Evolutionary conservation across 2,113 vertebrate species (phyloP).

Genomic region (Datnioides undecimradiatus): DNA sequence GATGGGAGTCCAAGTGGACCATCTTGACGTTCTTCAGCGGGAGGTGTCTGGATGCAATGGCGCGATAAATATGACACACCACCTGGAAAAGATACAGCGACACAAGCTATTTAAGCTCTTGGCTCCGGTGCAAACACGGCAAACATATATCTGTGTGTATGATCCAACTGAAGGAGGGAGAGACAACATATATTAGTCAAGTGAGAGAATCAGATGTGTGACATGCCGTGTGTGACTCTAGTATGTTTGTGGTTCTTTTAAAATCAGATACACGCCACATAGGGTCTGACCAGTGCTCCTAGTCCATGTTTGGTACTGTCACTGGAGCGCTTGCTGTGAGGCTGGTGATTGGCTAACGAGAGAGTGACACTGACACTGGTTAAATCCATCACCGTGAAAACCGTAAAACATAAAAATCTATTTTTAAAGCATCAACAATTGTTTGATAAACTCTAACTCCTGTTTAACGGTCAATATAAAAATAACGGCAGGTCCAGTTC

Average conservation of each 20-base stretch:
- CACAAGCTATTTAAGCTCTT: background rate
- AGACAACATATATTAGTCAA: background rate
- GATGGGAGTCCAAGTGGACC: slow-evolving; percentile 96
- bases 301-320: background rate
- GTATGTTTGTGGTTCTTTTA: too few species aligned
- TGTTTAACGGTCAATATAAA: too few species aligned
- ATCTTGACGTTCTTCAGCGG: slow-evolving; percentile 89
- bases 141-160: too few species aligned
- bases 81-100: slow-evolving; percentile 81
- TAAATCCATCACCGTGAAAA: too few species aligned
- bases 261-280: too few species aligned
- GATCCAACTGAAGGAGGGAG: background rate
- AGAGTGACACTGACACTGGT: too few species aligned
- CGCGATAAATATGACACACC: slow-evolving; percentile 93
- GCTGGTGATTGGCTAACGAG: background rate
- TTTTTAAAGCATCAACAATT: too few species aligned
- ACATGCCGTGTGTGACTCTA: background rate
- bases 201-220: background rate
- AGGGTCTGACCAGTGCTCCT: background rate
- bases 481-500: too few species aligned
- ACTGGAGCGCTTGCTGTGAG: background rate
- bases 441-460: too few species aligned
- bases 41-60: slow-evolving; percentile 94
- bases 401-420: too few species aligned
- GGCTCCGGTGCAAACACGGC: too few species aligned